Evolutionary conservation across 2,113 vertebrate species (phyloP).

Genomic region (Pomatorhinus ruficollis): DNA sequence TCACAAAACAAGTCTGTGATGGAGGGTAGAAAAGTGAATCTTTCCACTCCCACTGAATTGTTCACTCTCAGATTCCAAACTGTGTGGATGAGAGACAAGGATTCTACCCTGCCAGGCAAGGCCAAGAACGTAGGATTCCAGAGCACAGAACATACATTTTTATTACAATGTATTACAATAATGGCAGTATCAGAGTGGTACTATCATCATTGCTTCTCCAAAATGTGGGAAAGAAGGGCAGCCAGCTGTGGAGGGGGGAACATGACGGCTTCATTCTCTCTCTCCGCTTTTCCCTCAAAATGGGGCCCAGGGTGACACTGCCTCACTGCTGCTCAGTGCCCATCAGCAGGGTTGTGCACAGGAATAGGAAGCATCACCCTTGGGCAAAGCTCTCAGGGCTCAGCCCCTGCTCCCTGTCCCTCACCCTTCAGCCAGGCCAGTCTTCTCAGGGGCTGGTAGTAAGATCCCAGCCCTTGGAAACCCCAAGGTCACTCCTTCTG

Average conservation of each 20-base stretch:
- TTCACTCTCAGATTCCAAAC: not conserved
- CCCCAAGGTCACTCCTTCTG: not conserved
- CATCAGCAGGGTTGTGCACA: too few species aligned
- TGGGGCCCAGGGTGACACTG: not conserved
- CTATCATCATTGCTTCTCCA: not conserved
- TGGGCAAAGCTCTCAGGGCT: not conserved
- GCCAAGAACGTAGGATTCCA: not conserved
- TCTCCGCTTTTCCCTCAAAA: not conserved
- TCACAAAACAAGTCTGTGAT: not conserved
- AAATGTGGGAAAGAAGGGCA: not conserved
- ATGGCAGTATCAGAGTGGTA: accelerated
- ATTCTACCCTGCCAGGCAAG: not conserved
- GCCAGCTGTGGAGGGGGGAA: not conserved
- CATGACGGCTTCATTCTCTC: not conserved
- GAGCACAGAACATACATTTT: not conserved
- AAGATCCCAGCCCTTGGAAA: not conserved
- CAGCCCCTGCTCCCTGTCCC: not conserved
- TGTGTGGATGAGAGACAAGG: not conserved
- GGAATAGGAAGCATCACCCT: not conserved
- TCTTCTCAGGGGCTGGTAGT: accelerated
- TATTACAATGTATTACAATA: not conserved
- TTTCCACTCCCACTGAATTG: not conserved
- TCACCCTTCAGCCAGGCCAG: not conserved
- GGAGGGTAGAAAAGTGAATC: not conserved
- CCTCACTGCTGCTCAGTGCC: not conserved